Conservation (phyloP, 2,888 invertebrate genomes). For the Neria commutata region DNA sequence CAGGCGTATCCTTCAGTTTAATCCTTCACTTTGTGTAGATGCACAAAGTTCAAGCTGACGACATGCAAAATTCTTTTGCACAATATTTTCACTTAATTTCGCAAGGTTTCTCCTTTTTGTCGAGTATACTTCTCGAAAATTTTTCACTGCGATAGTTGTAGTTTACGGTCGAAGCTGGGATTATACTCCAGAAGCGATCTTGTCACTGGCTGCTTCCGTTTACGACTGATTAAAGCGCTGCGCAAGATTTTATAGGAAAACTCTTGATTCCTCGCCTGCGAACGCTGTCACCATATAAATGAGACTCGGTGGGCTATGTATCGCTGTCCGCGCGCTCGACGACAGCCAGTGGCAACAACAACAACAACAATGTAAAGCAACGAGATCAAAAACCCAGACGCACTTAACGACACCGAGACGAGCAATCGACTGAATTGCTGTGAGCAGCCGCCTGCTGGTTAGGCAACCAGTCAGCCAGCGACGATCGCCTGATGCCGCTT, state of each 20-base stretch:
- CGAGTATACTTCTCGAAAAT: no score
- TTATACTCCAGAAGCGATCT: no score
- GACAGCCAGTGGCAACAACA: conserved; percentile 4
- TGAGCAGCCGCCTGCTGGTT: background rate
- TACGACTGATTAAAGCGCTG: conserved; percentile 47
- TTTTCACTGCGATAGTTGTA: no score
- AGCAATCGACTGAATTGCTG: conserved; percentile 4
- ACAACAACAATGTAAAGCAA: conserved; percentile 33
- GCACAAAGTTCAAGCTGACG: no score
- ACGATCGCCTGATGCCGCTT: conserved; percentile 40
- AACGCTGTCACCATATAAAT: background rate
- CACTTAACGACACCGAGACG: background rate
- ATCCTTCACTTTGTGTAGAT: background rate
- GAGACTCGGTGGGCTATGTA: no score
- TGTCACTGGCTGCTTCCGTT: conserved; percentile 38
- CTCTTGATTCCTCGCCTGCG: conserved; percentile 31
- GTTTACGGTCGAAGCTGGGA: no score
- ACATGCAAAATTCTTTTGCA: no score
- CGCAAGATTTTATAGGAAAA: conserved; percentile 48
- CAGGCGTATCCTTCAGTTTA: background rate
- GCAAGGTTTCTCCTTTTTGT: no score
- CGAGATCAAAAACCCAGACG: background rate
- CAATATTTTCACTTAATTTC: no score
- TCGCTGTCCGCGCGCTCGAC: background rate
- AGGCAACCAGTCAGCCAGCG: no score